Conservation (phyloP, 2,797 vertebrate species). For the Tachyglossus aculeatus region DNA sequence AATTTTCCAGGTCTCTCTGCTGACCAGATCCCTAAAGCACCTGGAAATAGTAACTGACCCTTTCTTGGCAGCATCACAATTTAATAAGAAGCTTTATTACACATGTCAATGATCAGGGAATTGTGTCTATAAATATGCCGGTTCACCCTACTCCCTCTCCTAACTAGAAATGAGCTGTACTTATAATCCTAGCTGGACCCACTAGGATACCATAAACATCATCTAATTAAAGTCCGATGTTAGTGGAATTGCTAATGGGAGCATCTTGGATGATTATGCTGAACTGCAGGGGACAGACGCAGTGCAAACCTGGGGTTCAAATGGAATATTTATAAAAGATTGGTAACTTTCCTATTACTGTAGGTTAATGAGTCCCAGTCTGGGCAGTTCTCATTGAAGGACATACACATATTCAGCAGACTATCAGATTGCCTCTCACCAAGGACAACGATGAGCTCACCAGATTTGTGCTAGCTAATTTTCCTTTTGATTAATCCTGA, state of each 20-base stretch:
- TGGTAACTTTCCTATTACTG: constrained; percentile 59
- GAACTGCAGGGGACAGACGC: constrained; percentile 36
- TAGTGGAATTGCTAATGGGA: constrained; percentile 14
- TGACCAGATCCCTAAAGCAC: constrained; percentile 43
- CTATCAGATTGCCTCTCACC: constrained; percentile 47
- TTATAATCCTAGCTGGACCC: neutral
- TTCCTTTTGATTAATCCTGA: constrained; percentile 30
- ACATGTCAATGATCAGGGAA: constrained; percentile 21
- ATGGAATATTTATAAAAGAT: constrained; percentile 55
- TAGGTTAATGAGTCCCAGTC: constrained; percentile 59
- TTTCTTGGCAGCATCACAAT: constrained; percentile 20
- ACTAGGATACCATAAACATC: neutral
- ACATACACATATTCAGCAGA: constrained; percentile 50
- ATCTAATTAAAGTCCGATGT: constrained; percentile 40
- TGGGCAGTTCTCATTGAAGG: constrained; percentile 17
- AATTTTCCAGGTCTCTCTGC: too few species aligned
- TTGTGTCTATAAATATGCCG: constrained; percentile 19
- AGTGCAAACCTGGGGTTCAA: constrained; percentile 33
- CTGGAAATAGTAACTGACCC: constrained; percentile 34
- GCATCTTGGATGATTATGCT: constrained; percentile 29
- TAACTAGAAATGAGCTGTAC: constrained; percentile 16
- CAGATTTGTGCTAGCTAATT: constrained; percentile 32
- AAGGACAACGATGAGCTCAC: constrained; percentile 37
- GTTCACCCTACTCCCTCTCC: neutral
- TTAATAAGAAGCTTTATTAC: constrained; percentile 37